A percentile compares a stretch with the other conserved stretches of the same genome.
phyloP scores from a whole-genome alignment of 2,888 invertebrate genomes.

The Drosophila nr. medialis region DNA sequence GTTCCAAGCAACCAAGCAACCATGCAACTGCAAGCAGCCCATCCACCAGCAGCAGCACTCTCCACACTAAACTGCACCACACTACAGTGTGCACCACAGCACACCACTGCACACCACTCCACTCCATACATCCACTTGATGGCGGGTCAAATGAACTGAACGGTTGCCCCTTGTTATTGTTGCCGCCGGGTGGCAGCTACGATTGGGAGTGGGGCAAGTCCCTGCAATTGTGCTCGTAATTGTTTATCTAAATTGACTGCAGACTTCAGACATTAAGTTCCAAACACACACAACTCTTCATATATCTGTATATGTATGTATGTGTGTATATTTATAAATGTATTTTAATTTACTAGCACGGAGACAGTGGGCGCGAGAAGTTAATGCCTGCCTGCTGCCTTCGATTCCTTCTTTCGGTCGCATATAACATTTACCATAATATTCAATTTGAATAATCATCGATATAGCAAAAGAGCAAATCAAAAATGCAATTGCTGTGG shows the following conservation, averaged over 20 bases:
- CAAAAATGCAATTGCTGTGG: background rate
- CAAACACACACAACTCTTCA: conserved; percentile 3
- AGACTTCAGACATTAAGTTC: conserved; percentile 55
- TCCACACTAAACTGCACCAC: background rate
- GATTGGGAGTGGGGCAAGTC: conserved; percentile 1
- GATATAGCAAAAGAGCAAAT: background rate
- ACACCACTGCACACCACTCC: conserved; percentile 1
- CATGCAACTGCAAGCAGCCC: background rate
- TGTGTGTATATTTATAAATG: conserved; percentile 35
- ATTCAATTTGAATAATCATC: background rate
- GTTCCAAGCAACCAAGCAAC: conserved; percentile 14
- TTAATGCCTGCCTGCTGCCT: conserved; percentile 8
- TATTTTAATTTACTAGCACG: conserved; percentile 21
- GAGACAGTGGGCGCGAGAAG: conserved; percentile 35
- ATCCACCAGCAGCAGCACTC: conserved; percentile 10
- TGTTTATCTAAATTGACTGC: conserved; percentile 76
- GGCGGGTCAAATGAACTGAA: conserved; percentile 75
- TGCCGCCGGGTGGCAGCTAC: conserved; percentile 14
- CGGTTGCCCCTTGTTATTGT: conserved; percentile 37
- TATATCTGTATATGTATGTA: background rate
- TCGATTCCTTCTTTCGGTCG: background rate
- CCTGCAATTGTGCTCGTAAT: conserved; percentile 73
- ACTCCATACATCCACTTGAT: conserved; percentile 56
- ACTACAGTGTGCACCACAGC: background rate
- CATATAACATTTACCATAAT: background rate